phyloP scores from a whole-genome alignment of 2,797 vertebrate species.

The Hirundo rustica region DNA sequence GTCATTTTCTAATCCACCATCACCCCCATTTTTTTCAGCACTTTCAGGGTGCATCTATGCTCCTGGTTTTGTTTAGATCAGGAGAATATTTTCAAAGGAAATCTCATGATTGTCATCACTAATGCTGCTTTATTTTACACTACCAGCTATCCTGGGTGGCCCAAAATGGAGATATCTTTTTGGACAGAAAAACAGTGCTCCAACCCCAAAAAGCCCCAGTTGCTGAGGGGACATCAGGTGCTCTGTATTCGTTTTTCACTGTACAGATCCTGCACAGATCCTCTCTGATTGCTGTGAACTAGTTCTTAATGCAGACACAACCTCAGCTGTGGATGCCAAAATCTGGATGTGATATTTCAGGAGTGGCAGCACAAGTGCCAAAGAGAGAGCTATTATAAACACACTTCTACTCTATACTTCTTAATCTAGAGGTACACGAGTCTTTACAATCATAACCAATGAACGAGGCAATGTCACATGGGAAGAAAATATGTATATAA shows the following conservation, averaged over 20 bases:
- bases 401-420: background rate
- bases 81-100: background rate
- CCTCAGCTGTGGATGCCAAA: conserved; percentile 14
- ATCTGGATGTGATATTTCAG: conserved; percentile 46
- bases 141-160: background rate
- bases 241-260: background rate
- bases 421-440: conserved; percentile 24
- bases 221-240: background rate
- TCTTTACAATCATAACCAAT: conserved; percentile 31
- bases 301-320: conserved; percentile 43
- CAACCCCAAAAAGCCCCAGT: background rate
- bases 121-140: background rate
- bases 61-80: background rate
- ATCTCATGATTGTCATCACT: background rate
- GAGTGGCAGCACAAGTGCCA: conserved; percentile 48
- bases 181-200: background rate
- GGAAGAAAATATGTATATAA: conserved; percentile 54
- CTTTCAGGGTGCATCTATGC: background rate
- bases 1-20: background rate
- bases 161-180: background rate
- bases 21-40: background rate
- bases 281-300: conserved; percentile 9
- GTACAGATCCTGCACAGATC: background rate
- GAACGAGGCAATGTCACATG: conserved; percentile 28
- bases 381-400: conserved; percentile 50